Conservation (phyloP, 2,888 invertebrate species). For the Tholera decimalis region DNA sequence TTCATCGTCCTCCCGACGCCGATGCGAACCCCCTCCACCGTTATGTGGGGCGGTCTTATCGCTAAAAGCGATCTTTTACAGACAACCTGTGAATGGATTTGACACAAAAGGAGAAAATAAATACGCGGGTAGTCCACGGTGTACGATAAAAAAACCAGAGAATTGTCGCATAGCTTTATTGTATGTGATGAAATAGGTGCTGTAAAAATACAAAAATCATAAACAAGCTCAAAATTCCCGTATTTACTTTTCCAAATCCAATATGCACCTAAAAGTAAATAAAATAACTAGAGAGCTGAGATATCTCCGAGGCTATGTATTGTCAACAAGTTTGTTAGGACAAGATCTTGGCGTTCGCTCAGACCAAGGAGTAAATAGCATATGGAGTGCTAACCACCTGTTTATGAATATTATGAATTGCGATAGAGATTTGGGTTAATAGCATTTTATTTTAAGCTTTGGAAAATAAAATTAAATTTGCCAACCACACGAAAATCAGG, state of each 20-base stretch:
- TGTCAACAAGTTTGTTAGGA: constrained; percentile 61
- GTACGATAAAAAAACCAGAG: not conserved
- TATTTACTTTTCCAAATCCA: constrained; percentile 42
- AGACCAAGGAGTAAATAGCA: not conserved
- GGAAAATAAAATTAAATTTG: not conserved
- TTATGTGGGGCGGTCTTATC: too few relatives aligned
- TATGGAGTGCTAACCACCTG: constrained; percentile 13
- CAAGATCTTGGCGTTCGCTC: constrained; percentile 48
- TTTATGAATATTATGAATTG: too few relatives aligned
- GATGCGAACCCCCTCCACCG: too few relatives aligned
- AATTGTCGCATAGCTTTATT: too few relatives aligned
- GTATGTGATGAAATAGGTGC: not conserved
- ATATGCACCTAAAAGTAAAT: constrained; percentile 42
- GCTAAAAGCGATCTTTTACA: too few relatives aligned
- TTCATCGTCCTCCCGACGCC: too few relatives aligned
- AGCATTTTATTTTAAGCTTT: not conserved
- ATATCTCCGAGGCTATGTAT: constrained; percentile 47
- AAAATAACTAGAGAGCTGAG: constrained; percentile 37
- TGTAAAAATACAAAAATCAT: constrained; percentile 5
- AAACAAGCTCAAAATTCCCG: not conserved
- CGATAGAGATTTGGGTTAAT: too few relatives aligned
- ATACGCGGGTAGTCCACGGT: too few relatives aligned
- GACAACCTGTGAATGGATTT: too few relatives aligned
- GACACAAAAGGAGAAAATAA: too few relatives aligned
- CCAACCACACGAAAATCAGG: not conserved